These are phyloP conservation scores for Phragmatobia fuliginosa DNA, from an alignment of 2,888 invertebrate genomes.

Conservation along the genomic window DNA sequence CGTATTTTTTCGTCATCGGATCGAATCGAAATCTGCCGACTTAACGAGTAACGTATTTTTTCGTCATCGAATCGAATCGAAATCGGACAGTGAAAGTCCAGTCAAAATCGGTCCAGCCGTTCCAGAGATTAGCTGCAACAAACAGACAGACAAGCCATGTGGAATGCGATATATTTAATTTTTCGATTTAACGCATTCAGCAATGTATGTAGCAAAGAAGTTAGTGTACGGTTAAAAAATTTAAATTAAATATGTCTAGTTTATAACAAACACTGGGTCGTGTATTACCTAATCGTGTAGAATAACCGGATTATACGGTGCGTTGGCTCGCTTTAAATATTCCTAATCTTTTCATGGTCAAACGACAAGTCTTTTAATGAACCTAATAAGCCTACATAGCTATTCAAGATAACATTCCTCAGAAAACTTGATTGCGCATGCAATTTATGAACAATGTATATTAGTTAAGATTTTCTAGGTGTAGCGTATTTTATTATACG, in stretches of 20 bases:
- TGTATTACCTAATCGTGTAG: conserved; percentile 9
- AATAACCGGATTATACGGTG: conserved; percentile 20
- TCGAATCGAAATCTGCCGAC: too few relatives aligned
- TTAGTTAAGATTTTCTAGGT: background rate
- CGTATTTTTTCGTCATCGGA: too few relatives aligned
- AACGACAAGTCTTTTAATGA: conserved; percentile 12
- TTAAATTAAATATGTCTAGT: background rate
- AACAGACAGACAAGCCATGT: too few relatives aligned
- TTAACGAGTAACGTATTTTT: too few relatives aligned
- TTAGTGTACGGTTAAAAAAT: background rate
- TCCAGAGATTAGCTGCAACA: too few relatives aligned
- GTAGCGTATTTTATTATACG: background rate
- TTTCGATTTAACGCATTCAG: too few relatives aligned
- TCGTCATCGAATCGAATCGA: too few relatives aligned
- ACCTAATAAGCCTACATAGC: conserved; percentile 6
- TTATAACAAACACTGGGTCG: background rate
- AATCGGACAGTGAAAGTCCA: too few relatives aligned
- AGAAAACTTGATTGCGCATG: background rate
- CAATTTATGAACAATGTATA: background rate
- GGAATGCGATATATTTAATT: too few relatives aligned
- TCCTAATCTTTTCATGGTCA: conserved; percentile 33
- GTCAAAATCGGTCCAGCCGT: too few relatives aligned
- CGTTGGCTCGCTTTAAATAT: conserved; percentile 6
- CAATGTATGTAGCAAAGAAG: too few relatives aligned
- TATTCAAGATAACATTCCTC: background rate